These are phyloP conservation scores for Ficedula albicollis DNA, from an alignment of 2,797 vertebrate genomes.

Conservation along the genomic window DNA sequence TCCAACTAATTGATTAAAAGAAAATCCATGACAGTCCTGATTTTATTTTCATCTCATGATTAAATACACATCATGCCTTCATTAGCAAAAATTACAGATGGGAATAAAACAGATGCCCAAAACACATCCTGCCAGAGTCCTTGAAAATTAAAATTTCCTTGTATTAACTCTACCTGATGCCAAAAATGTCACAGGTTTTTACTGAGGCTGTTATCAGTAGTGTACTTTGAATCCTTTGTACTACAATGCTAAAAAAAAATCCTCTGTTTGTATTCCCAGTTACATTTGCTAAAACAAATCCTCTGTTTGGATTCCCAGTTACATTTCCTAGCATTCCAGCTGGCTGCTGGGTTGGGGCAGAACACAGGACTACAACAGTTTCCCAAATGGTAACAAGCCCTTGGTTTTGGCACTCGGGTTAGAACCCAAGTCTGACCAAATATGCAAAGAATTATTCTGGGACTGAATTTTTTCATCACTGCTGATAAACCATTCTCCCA, in stretches of 20 bases:
- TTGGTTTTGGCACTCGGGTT: not conserved
- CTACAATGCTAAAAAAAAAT: not conserved
- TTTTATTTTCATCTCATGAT: slow-evolving; percentile 12
- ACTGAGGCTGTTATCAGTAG: not conserved
- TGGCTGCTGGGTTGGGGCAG: not conserved
- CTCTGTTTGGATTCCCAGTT: not conserved
- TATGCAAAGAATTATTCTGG: not conserved
- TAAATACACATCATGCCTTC: not conserved
- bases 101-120: not conserved
- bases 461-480: not conserved
- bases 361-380: not conserved
- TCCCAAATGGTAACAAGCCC: not conserved
- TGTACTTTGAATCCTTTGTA: not conserved
- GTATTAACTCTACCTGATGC: not conserved
- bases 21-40: not conserved
- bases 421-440: not conserved
- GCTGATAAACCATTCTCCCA: not conserved
- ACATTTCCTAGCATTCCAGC: not conserved
- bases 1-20: not conserved
- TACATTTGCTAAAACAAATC: not conserved
- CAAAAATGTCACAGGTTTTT: not conserved
- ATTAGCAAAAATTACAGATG: not conserved
- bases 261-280: not conserved
- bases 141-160: not conserved
- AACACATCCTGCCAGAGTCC: not conserved